These are phyloP conservation scores for Melanaphis sacchari DNA, from an alignment of 1,140 invertebrate genomes.

Conservation along the genomic window DNA sequence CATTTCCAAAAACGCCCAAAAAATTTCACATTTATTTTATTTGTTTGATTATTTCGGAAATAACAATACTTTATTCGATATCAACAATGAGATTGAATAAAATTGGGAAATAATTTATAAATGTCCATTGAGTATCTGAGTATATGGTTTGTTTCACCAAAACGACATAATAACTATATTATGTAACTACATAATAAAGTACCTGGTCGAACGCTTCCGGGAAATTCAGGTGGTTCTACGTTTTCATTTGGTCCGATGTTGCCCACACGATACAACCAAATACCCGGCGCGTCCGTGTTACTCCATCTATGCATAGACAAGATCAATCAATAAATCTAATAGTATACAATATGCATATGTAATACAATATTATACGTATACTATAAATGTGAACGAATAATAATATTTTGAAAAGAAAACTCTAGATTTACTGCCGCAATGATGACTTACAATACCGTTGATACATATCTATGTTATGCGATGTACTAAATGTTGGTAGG, in stretches of 20 bases:
- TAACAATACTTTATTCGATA: too few relatives aligned
- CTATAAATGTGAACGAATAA: not conserved
- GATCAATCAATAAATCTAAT: not conserved
- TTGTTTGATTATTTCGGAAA: not conserved
- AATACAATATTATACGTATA: not conserved
- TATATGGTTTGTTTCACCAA: not conserved
- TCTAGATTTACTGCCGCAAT: too few relatives aligned
- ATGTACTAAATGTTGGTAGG: not conserved
- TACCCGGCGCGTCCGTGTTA: constrained; percentile 81
- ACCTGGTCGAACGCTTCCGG: constrained; percentile 28
- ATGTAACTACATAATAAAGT: not conserved
- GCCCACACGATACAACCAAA: constrained; percentile 85
- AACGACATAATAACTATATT: not conserved
- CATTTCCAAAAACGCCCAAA: not conserved
- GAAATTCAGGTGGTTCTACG: constrained; percentile 72
- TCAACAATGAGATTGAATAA: not conserved
- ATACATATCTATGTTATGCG: not conserved
- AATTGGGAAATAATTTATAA: not conserved
- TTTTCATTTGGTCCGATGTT: constrained; percentile 69
- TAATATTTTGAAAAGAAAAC: not conserved
- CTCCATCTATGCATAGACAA: constrained; percentile 73
- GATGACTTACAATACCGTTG: not conserved
- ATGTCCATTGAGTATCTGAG: not conserved
- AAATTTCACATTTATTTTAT: not conserved
- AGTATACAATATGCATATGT: not conserved